Percentiles rank a stretch among this genome's conserved stretches.
phyloP scores from a whole-genome alignment of 1,140 invertebrate genomes.

The Sesamia nonagrioides region DNA sequence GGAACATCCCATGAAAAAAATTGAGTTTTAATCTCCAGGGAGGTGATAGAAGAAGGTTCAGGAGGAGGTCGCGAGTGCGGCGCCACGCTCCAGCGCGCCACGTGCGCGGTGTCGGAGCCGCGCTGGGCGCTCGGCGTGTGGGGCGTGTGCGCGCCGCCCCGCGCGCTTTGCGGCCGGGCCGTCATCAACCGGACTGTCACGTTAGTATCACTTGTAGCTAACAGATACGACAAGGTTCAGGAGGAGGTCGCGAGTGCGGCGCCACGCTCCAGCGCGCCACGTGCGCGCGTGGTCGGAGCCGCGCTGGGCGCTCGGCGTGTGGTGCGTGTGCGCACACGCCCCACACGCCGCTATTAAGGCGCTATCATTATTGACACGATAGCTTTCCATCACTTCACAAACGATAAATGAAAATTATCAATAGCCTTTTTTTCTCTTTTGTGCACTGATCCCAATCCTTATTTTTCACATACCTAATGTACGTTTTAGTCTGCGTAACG shows the following conservation, averaged over 20 bases:
- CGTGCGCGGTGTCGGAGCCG: constrained; percentile 79
- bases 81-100: constrained; percentile 83
- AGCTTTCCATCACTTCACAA: too few species aligned
- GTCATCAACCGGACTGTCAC: constrained; percentile 79
- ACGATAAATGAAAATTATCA: too few species aligned
- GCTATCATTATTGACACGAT: too few species aligned
- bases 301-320: constrained; percentile 84
- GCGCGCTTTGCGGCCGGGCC: constrained; percentile 87
- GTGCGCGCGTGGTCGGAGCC: constrained; percentile 77
- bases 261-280: too few species aligned
- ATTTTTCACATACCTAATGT: too few species aligned
- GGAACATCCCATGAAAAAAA: neutral
- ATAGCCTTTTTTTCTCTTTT: too few species aligned
- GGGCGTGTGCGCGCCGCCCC: constrained; percentile 88
- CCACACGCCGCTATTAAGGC: too few species aligned
- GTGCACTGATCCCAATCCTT: too few species aligned
- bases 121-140: constrained; percentile 85
- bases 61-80: constrained; percentile 84
- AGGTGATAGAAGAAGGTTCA: constrained; percentile 79
- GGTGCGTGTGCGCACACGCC: constrained; percentile 88
- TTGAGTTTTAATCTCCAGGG: constrained; percentile 55
- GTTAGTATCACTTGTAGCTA: constrained; percentile 58
- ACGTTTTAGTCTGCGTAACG: too few species aligned
- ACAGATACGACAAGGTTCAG: constrained; percentile 69
- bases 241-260: too few species aligned